These are phyloP conservation scores for Ferdinandea cuprea DNA, from an alignment of 2,888 invertebrate genomes.

Conservation along the genomic window DNA sequence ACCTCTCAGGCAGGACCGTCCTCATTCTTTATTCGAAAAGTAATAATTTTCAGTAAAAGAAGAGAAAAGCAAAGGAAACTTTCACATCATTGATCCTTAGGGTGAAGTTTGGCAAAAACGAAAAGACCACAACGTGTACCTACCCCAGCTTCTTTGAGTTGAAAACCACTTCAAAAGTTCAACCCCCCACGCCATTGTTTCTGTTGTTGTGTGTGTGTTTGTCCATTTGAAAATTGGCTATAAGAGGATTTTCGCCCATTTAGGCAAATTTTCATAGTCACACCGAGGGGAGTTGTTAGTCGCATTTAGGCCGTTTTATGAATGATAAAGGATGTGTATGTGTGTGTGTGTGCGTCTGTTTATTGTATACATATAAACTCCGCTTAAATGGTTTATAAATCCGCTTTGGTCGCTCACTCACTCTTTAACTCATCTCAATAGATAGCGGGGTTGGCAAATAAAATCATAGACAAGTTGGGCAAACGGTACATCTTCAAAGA, in stretches of 20 bases:
- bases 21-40: constrained; percentile 67
- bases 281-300: constrained; percentile 14
- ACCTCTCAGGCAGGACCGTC: not conserved
- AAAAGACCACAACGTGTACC: constrained; percentile 55
- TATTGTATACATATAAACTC: constrained; percentile 24
- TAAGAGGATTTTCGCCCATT: constrained; percentile 61
- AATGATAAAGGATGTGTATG: constrained; percentile 35
- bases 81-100: constrained; percentile 73
- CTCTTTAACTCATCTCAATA: constrained; percentile 12
- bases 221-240: constrained; percentile 61
- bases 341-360: not conserved
- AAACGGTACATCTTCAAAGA: constrained; percentile 32
- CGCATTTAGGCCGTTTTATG: constrained; percentile 10
- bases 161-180: constrained; percentile 48
- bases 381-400: constrained; percentile 70
- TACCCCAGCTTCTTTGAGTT: constrained; percentile 40
- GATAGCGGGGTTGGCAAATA: not conserved
- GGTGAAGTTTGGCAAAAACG: constrained; percentile 49
- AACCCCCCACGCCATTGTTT: not conserved
- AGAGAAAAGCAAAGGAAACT: constrained; percentile 57
- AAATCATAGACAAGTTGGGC: constrained; percentile 6
- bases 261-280: constrained; percentile 56
- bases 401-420: constrained; percentile 34
- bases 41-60: constrained; percentile 66
- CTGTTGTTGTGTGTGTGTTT: too few species aligned